Percentiles rank a stretch among this genome's conserved stretches.
These are phyloP conservation scores for Calosoma granatense DNA, from an alignment of 1,140 invertebrate species.

Conservation along the genomic window DNA sequence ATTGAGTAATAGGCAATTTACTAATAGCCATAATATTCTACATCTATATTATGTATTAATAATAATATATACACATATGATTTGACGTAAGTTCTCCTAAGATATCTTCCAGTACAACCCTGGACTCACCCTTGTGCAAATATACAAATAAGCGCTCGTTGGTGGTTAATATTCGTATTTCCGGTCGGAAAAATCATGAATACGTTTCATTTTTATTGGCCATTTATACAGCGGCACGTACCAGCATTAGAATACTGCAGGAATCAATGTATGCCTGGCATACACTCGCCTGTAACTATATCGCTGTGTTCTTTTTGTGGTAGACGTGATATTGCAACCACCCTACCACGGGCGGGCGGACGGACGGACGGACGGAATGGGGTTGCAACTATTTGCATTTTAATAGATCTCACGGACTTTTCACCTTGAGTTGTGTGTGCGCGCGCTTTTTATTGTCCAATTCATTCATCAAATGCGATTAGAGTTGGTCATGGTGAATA, in stretches of 20 bases:
- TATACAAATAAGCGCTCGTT: neutral
- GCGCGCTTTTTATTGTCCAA: constrained; percentile 1
- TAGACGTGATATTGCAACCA: constrained; percentile 13
- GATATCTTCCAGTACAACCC: no score
- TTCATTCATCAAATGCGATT: constrained; percentile 2
- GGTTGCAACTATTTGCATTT: constrained; percentile 31
- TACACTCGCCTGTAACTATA: no score
- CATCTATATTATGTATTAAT: no score
- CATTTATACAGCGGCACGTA: constrained; percentile 31
- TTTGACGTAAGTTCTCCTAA: no score
- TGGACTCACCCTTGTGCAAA: no score
- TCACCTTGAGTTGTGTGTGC: constrained; percentile 4
- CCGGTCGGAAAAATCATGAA: constrained; percentile 34
- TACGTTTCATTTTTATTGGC: constrained; percentile 37
- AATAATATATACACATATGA: no score
- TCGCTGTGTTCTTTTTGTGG: constrained; percentile 13
- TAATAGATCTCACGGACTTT: constrained; percentile 21
- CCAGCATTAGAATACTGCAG: constrained; percentile 21
- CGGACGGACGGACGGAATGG: no score
- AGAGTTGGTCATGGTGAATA: neutral
- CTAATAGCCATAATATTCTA: no score
- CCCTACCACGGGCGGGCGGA: no score
- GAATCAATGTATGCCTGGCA: neutral
- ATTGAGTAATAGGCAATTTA: no score
- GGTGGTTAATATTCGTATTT: constrained; percentile 30